Evolutionary conservation across 2,888 invertebrate genomes (phyloP).

Genomic region (Nipponacmea schrenckii): DNA sequence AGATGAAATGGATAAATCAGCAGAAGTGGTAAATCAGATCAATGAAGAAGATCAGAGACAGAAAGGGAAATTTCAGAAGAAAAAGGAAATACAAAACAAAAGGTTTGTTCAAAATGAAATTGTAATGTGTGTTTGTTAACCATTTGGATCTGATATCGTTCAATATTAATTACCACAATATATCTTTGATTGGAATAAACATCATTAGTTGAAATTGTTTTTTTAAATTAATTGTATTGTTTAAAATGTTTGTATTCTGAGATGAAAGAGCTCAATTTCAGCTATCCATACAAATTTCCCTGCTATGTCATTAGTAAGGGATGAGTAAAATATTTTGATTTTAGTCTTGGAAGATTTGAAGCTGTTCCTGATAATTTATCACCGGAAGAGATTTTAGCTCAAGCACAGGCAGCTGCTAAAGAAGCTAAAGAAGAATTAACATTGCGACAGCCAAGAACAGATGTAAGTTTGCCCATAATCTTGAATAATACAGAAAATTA

Average conservation of each 20-base stretch:
- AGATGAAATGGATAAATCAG: conserved; percentile 53
- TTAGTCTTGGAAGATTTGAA: conserved; percentile 74
- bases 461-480: conserved; percentile 66
- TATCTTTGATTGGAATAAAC: too few relatives aligned
- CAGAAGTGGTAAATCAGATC: conserved; percentile 42
- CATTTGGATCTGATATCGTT: too few relatives aligned
- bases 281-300: too few relatives aligned
- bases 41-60: conserved; percentile 48
- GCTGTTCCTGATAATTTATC: conserved; percentile 78
- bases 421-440: conserved; percentile 76
- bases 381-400: conserved; percentile 79
- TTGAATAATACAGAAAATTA: background rate
- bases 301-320: too few relatives aligned
- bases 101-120: background rate
- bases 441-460: conserved; percentile 70
- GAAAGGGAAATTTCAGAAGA: conserved; percentile 43
- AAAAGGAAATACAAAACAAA: conserved; percentile 33
- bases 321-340: conserved; percentile 8
- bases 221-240: too few relatives aligned
- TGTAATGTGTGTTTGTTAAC: too few relatives aligned
- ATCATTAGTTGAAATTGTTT: too few relatives aligned
- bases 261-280: too few relatives aligned
- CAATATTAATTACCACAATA: too few relatives aligned
- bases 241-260: too few relatives aligned
- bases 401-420: conserved; percentile 78